Base-by-base conservation (phyloP, 1,140 invertebrate species). In the Meteorus sp. region DNA sequence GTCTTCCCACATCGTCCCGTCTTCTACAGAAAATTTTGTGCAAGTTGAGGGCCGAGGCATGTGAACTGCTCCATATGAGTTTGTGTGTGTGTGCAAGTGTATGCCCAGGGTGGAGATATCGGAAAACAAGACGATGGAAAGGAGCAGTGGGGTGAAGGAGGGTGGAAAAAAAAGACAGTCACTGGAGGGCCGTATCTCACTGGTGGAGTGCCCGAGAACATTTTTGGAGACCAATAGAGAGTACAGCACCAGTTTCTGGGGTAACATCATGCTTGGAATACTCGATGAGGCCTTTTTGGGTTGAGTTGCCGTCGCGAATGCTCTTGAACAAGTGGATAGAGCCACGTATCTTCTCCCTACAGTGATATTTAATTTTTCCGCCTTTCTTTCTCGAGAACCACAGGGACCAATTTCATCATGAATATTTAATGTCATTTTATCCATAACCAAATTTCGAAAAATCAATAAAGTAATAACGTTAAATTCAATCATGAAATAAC, bases 161-260 rank as follows among this genome's bases (percentile, higher is more conserved):
- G 51, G 48, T 50, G 39, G 37, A 15, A 50, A 33, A 60, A 56
- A 15, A 29, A 27, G 20, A 51, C 33, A 47, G 62, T 61, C 62
- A 62, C 60, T 47, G 52, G 62, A 64, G 65, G 41, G 51, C 52
- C 62, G 62, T 67, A 62, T 57, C 58, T 66, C 61, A 66, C 51
- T 7, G 43, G 25, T 11, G 41, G 31, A 29, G 44, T 56, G 54
- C 41, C 23, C 19, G 31, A 29, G 47, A 55, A 55, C 60, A 60
- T 62, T 65, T 65, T 62, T 60, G 60, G 57, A 52, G 52, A 60
- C 51, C 59, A 45, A 29, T 22, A 48, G 41, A 33, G 31, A 45
- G 22, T 22, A 48, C 31, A 33, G 31, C 31, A 43, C 47, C 22
- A 39, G 9, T 23, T 35, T 60, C 48, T 41, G 23, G 52, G 50